Base-by-base conservation (phyloP, 2,113 vertebrate species). In the Colaptes auratus region DNA sequence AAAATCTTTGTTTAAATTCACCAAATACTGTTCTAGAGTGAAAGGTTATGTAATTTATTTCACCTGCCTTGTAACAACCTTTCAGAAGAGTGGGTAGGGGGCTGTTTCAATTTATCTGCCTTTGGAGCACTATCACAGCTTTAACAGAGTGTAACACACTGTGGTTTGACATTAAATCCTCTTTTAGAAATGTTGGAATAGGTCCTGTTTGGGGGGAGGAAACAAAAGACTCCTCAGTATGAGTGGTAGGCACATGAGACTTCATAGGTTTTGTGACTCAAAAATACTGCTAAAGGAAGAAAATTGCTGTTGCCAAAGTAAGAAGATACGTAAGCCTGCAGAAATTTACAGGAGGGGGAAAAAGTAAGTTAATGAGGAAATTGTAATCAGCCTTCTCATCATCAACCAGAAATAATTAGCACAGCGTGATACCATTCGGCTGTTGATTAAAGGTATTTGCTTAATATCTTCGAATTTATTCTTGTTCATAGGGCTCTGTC, bases 381-480 rank as follows among this genome's bases (percentile, higher is more conserved):
- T 94, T 96, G 93, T 81, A 98, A 98, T 98, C 97, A 98, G 96
- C 88, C 91, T 97, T 96, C 65, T 94, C 86, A 82, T 94, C 93
- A 96, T 95, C 94, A 97, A 63, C 78, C 60, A 89, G 91, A 97
- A 98, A 96, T 97, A 97, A 97, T 97, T 97, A 97, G 60, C 97
- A 94, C 97, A 97, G 96, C 95, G 91, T 92, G 96, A 16, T 95
- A 58, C 74, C 87, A 82, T 95, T 97, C 94, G 93, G 64, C 58
- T 97, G 83, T 97, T 98, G 97, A 98, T 98, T 98, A 97, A 98
- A 97, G 89, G 88, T 95, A 96, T 98, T 97, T 97, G 94, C 88
- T 97, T 97, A 97, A 97, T 97, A 96, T 90, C 92, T 96, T 96
- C 97, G 53, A 97, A 96, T 96, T 95, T 94, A 91, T 75, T 33